Base-by-base conservation (phyloP, 2,797 vertebrate species). In the Argentina silus region DNA sequence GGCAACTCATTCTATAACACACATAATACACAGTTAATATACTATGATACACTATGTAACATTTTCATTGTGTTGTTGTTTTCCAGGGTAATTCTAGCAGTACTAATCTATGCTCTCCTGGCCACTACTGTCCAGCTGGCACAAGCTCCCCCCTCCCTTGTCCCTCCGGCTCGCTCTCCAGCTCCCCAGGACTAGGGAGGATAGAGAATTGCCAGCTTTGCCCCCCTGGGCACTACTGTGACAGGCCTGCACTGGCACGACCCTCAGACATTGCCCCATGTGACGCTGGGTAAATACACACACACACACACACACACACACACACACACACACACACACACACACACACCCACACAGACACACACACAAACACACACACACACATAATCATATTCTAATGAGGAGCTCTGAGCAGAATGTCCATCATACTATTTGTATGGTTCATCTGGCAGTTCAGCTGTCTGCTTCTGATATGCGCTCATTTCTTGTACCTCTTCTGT, bases 121-220 rank as follows among this genome's bases (percentile, higher is more conserved):
- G 96, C 0, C 91, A 96, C 86, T 98, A 94, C 89, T 98, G 96
- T 74, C 97, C 95, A 2, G 56, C 78, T 17, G 96, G 96, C 55
- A 92, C 91, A 0, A 79, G 86, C 0, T 85, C 87, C 23, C 96
- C 97, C 0, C 43, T 95, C 9, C 95, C 95, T 0, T 98, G 97
- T 75, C 95, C 93, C 9, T 70, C 89, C 0, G 97, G 97, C 7
- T 93, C 94, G 79, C 92, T 95, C 36, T 96, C 96, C 23, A 55
- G 85, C 1, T 83, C 82, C 2, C 15, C 64, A 66, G 96, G 97
- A 6, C 88, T 97, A 77, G 92, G 86, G 61, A 73, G 81, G 23
- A 47, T 89, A 59, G 86, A 89, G 0, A 93, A 96, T 80, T 98
- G 96, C 72, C 92, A 89, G 44, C 92, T 86, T 0, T 98, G 97